phyloP scores from a whole-genome alignment of 2,888 invertebrate genomes.

The Zootermopsis nevadensis region DNA sequence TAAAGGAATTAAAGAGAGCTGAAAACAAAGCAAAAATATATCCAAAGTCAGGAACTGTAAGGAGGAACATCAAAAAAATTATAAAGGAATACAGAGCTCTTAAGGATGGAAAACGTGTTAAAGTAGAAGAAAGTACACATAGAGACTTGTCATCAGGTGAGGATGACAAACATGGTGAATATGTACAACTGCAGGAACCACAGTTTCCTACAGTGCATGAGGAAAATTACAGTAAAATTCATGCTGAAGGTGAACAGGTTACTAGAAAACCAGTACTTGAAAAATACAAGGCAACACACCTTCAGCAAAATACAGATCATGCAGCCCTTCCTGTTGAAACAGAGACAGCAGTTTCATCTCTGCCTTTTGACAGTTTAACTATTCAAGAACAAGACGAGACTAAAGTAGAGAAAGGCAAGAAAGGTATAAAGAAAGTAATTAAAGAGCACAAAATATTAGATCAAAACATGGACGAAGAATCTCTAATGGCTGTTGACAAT shows the following conservation, averaged over 20 bases:
- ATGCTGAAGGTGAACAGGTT: background rate
- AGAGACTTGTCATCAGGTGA: background rate
- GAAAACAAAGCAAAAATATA: background rate
- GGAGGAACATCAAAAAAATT: conserved; percentile 27
- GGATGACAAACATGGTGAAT: background rate
- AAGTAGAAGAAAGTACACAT: background rate
- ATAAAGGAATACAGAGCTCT: conserved; percentile 17
- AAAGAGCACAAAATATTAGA: background rate
- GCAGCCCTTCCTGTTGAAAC: background rate
- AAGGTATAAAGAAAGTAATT: background rate
- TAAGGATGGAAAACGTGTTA: background rate
- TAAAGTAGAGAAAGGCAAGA: background rate
- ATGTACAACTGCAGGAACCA: background rate
- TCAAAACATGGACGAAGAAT: background rate
- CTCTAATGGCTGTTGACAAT: background rate
- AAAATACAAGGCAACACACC: background rate
- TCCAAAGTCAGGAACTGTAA: conserved; percentile 29
- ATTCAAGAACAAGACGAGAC: background rate
- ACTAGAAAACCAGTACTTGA: background rate
- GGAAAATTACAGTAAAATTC: background rate
- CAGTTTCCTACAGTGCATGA: background rate
- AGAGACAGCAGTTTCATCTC: background rate
- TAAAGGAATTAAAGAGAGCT: conserved; percentile 29
- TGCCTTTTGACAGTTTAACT: background rate
- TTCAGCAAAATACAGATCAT: background rate